Evolutionary conservation across 2,113 vertebrate genomes (phyloP), one percentile per base, ranked within the genome.

Genomic region (Dendrocopos noguchii): DNA sequence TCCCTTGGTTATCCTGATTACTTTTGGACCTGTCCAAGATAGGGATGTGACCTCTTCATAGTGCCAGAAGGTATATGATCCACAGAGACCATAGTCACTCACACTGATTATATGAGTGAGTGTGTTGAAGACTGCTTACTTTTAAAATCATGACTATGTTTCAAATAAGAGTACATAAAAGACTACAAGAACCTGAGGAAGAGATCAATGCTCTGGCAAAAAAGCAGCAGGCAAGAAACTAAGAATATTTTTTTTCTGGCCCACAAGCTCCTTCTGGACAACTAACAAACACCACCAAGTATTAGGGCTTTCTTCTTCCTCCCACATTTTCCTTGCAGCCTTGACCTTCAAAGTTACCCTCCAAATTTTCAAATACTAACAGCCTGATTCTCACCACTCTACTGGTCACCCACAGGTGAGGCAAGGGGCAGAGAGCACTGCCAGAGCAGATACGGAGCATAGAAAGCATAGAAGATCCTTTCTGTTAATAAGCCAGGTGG

Each of bases 1-100:
- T 81, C 8, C 24, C 44, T 15, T 22, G 8, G 31, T 64, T 53
- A 56, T 27, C 60, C 31, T 52, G 10, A 12, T 31, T 68, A 28
- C 29, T 67, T 77, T 63, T 4, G 67, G 22, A 83, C 16, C 66
- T 36, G 50, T 55, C 5, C 27, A 34, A 65, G 55, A 80, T 0
- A 66, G 2, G 63, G 46, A 42, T 2, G 8, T 0, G 2, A 57
- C 22, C 25, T 55, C 42, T 34, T 34, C 55, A 22, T 0, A 1
- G 57, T 14, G 67, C 55, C 68, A 36, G 42, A 71, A 70, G 42
- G 6, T 24, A 10, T 25, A 24, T 0, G 21, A 76, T 20, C 39
- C 76, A 46, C 21, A 27, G 70, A 84, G 84, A 72, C 17, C 53
- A 36, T 57, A 75, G 72, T 39, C 71, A 56, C 31, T 27, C 57